Evolutionary conservation across 2,888 invertebrate species (phyloP).

Genomic region (Abrostola tripartita): DNA sequence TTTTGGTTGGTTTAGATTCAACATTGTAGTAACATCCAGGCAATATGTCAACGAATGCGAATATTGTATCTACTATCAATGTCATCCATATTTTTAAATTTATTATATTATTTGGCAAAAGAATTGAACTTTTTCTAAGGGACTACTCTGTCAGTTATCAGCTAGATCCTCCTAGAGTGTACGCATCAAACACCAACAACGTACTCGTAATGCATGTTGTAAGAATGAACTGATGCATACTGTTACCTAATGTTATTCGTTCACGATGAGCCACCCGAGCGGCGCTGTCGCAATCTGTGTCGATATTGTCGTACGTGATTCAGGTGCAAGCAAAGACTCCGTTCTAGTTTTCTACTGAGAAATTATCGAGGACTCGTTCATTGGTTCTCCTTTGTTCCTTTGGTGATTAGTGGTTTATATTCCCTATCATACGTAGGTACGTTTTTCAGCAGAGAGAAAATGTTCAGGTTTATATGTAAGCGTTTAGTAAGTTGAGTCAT

Average conservation of each 20-base stretch:
- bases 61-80: too few relatives aligned
- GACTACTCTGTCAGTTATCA: neutral
- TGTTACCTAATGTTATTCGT: constrained; percentile 8
- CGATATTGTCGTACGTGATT: constrained; percentile 22
- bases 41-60: too few relatives aligned
- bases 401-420: too few relatives aligned
- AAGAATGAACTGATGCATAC: neutral
- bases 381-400: neutral
- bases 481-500: too few relatives aligned
- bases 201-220: neutral
- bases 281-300: constrained; percentile 12
- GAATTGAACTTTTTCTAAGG: too few relatives aligned
- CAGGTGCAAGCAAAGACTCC: constrained; percentile 24
- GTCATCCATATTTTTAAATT: too few relatives aligned
- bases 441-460: too few relatives aligned
- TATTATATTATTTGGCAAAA: too few relatives aligned
- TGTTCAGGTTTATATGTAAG: too few relatives aligned
- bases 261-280: neutral
- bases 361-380: constrained; percentile 3
- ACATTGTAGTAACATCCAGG: too few relatives aligned
- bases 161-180: neutral
- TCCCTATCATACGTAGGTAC: too few relatives aligned
- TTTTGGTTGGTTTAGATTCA: too few relatives aligned
- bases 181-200: neutral
- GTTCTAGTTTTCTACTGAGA: constrained; percentile 7